Evolutionary conservation across 2,113 vertebrate species (phyloP), one percentile per base, ranked within the genome.

Genomic region (Mirza zaza): DNA sequence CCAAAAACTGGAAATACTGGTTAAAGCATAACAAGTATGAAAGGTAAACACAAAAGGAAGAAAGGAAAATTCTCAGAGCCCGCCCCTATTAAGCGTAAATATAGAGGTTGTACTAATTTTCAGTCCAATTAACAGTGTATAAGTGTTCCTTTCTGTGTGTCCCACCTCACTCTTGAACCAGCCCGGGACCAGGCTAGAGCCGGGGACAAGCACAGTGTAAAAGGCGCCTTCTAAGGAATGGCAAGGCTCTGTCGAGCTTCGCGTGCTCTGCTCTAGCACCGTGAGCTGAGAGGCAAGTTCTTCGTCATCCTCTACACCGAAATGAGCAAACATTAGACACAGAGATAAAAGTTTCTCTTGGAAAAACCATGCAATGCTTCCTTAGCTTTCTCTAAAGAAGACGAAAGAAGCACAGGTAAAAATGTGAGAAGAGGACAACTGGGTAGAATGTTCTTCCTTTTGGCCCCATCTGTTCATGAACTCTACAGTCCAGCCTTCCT

Each of bases 241-340:
- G 2, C 21, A 1, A 34, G 39, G 27, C 8, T 4, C 36, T 48
- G 0, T 9, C 0, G 9, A 9, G 55, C 1, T 32, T 9, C 27
- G n/a, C 4, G 23, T 4, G 4, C n/a, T 29, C 39, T 2, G 21
- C 3, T 25, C 52, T 4, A 12, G 23, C 12, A 6, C 48, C 5
- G 0, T 0, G 52, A 50, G 76, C 0, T 21, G 8, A 8, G 67
- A 45, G 29, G 3, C 1, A 6, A 36, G 12, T 25, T 12, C n/a
- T 17, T 13, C 4, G 0, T 10, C 65, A 1, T 68, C 21, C 4
- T 63, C 61, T 6, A 1, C 0, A 1, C 15, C 8, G 3, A n/a
- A 39, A 0, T 48, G 20, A 39, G 3, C 8, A 27, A 63, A 32
- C 14, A 1, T 6, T 25, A 29, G 59, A 17, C 14, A 21, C 39